Evolutionary conservation across 2,113 vertebrate species (phyloP), one percentile per base, ranked within the genome.

Genomic region (Ardeotis arabs): DNA sequence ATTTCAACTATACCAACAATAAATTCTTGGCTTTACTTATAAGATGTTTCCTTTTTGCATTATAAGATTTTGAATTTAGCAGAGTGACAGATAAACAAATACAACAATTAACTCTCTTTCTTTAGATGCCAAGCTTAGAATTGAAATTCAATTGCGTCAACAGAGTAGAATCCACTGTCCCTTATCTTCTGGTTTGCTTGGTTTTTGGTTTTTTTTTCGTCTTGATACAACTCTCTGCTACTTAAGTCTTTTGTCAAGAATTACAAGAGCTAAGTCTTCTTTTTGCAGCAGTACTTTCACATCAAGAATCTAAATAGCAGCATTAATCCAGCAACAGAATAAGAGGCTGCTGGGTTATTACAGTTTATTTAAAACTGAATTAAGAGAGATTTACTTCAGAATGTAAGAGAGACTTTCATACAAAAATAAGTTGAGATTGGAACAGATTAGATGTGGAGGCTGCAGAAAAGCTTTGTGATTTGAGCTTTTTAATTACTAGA

Each of bases 321-420:
- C 45, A 89, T 23, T 91, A 90, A 95, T 87, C 84, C 91, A 64
- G 37, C 28, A 91, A n/a, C 25, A 83, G 70, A 82, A 22, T 67
- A 81, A 95, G 20, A 75, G 70, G 22, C 62, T 87, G 33, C 9
- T 67, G 44, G 39, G 41, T 87, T 87, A 67, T 75, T 91, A 47
- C 9, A 67, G 70, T 72, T 79, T 76, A 91, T 75, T 87, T 95
- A 56, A 79, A 93, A 94, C 15, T 27, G 47, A 89, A 87, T 93
- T 89, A 94, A 85, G 35, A 29, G 62, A 76, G 63, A 92, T 85
- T 93, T 85, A 59, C 39, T 89, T 94, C 37, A 73, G 39, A 86
- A 56, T 14, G 23, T 63, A 70, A 45, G 11, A 75, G 17, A 82
- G 89, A 87, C 25, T 68, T 74, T 73, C n/a, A 44, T 39, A 72